These are phyloP conservation scores for Protophormia terraenovae DNA, from an alignment of 2,888 invertebrate genomes.

Conservation along the genomic window DNA sequence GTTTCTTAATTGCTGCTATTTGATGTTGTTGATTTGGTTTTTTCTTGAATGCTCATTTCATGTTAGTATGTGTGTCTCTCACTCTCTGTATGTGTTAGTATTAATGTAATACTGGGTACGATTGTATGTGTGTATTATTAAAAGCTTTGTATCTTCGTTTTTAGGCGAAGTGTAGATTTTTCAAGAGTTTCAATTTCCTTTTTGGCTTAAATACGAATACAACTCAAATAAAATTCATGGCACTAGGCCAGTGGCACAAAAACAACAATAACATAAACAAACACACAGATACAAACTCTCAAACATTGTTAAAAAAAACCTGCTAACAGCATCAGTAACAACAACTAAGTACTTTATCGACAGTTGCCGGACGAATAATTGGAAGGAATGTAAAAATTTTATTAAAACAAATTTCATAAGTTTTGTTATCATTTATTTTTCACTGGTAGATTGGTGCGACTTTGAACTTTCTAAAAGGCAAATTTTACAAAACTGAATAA, in stretches of 20 bases:
- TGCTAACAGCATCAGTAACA: constrained; percentile 30
- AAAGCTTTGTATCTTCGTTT: constrained; percentile 7
- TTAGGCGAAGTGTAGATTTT: constrained; percentile 25
- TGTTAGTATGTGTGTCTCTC: constrained; percentile 35
- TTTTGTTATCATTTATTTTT: no score
- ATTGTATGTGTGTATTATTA: neutral
- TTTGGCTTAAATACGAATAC: constrained; percentile 45
- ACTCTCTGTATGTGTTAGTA: neutral
- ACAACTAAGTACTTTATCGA: constrained; percentile 9
- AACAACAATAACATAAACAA: constrained; percentile 41
- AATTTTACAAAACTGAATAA: no score
- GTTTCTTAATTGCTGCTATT: no score
- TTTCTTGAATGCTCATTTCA: constrained; percentile 59
- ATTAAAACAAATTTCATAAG: no score
- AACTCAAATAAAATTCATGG: constrained; percentile 64
- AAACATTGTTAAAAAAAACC: neutral
- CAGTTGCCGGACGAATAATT: neutral
- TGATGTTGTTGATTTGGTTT: constrained; percentile 33
- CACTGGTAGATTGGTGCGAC: no score
- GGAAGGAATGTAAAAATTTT: neutral
- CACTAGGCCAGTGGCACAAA: constrained; percentile 66
- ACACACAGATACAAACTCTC: neutral
- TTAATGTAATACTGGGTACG: no score
- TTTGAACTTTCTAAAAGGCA: no score
- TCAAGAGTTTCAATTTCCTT: constrained; percentile 63